Conservation (phyloP, 2,113 vertebrate genomes). For the Silurus asotus region DNA sequence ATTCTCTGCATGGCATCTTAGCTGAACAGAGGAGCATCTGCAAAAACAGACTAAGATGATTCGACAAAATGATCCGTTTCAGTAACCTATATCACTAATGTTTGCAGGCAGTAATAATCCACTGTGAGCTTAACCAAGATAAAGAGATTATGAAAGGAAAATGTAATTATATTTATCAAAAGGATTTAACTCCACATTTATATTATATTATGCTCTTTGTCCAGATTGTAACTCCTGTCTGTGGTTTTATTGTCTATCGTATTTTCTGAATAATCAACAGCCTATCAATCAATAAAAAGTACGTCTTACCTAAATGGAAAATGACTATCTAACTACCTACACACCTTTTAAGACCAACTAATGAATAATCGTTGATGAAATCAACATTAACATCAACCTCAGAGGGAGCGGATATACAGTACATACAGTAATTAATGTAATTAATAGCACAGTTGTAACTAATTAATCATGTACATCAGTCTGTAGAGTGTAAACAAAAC, state of each 20-base stretch:
- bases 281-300: neutral
- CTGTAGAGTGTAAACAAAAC: too few relatives aligned
- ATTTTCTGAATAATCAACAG: neutral
- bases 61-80: neutral
- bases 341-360: neutral
- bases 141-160: neutral
- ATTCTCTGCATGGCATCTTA: conserved; percentile 8
- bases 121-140: neutral
- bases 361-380: neutral
- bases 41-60: neutral
- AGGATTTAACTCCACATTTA: neutral
- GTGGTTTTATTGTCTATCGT: neutral
- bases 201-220: neutral
- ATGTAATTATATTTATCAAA: neutral
- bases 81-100: neutral
- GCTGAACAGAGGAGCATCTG: neutral
- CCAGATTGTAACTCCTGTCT: neutral
- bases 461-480: neutral
- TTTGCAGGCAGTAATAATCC: neutral
- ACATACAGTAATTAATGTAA: neutral
- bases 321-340: neutral
- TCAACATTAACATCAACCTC: neutral
- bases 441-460: neutral
- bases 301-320: neutral
- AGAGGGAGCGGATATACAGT: neutral